Percentiles rank a stretch among this genome's conserved stretches.
These are phyloP conservation scores for Stercorarius parasiticus DNA, from an alignment of 2,113 vertebrate genomes.

Conservation along the genomic window DNA sequence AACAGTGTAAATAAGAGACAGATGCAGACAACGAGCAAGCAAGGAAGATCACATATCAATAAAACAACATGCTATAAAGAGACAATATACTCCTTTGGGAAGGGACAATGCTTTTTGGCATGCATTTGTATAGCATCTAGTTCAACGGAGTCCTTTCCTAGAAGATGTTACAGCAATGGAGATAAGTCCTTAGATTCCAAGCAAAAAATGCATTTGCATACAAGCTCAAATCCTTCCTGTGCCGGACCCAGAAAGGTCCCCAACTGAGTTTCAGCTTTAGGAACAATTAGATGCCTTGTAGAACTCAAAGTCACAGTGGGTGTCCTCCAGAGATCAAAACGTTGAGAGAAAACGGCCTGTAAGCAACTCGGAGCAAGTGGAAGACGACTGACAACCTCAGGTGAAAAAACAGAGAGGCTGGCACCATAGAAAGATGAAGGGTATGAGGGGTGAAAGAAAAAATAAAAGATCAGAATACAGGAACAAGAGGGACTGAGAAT, in stretches of 20 bases:
- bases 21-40: background rate
- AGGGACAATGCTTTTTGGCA: background rate
- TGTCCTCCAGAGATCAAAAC: background rate
- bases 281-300: slow-evolving; percentile 10
- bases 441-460: background rate
- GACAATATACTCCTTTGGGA: background rate
- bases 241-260: background rate
- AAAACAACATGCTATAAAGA: background rate
- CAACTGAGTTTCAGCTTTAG: background rate
- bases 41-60: background rate
- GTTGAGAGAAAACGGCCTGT: background rate
- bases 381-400: background rate
- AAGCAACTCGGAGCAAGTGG: background rate
- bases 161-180: background rate
- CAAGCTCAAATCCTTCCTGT: background rate
- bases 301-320: background rate
- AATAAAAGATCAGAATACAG: background rate
- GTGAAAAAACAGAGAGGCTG: background rate
- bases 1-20: background rate
- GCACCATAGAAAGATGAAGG: background rate
- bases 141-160: background rate
- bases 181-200: background rate
- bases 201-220: background rate
- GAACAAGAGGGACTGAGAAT: background rate
- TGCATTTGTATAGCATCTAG: background rate